Evolutionary conservation across 1,140 invertebrate species (phyloP).

Genomic region (Drosophila bipectinata): DNA sequence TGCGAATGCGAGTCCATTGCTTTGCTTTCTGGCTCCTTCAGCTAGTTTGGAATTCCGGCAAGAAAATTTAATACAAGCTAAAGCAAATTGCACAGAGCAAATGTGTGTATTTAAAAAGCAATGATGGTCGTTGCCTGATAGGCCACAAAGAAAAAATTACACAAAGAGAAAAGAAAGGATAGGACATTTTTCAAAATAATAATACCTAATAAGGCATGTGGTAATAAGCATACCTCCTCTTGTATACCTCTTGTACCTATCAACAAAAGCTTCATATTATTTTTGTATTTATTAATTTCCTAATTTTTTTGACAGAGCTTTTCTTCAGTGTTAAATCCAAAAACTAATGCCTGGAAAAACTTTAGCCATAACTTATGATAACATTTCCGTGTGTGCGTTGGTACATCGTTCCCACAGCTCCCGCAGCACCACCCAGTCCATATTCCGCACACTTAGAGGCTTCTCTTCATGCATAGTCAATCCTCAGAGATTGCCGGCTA

Average conservation of each 20-base stretch:
- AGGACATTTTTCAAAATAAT: too few relatives aligned
- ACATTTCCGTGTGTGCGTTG: conserved; percentile 59
- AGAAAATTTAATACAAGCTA: conserved; percentile 51
- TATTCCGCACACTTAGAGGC: conserved; percentile 9
- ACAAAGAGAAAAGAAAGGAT: conserved; percentile 16
- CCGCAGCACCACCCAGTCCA: neutral
- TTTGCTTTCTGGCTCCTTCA: conserved; percentile 17
- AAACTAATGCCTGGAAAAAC: conserved; percentile 54
- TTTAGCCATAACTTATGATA: conserved; percentile 78
- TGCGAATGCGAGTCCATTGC: conserved; percentile 15
- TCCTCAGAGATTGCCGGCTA: conserved; percentile 75
- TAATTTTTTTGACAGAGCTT: neutral
- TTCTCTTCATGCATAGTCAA: conserved; percentile 60
- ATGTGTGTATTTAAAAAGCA: conserved; percentile 73
- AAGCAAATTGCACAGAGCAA: conserved; percentile 40
- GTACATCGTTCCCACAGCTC: neutral
- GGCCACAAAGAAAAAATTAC: conserved; percentile 32
- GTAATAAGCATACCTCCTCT: too few relatives aligned
- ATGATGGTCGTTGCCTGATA: conserved; percentile 62
- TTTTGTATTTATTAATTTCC: neutral
- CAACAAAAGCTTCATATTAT: neutral
- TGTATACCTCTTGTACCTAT: too few relatives aligned
- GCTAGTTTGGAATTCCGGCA: conserved; percentile 28
- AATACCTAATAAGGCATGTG: too few relatives aligned
- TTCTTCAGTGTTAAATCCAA: conserved; percentile 42